Percentiles rank a stretch among this genome's conserved stretches.
These are phyloP conservation scores for Drosophila sturtevanti DNA, from an alignment of 1,140 invertebrate species.

Conservation along the genomic window DNA sequence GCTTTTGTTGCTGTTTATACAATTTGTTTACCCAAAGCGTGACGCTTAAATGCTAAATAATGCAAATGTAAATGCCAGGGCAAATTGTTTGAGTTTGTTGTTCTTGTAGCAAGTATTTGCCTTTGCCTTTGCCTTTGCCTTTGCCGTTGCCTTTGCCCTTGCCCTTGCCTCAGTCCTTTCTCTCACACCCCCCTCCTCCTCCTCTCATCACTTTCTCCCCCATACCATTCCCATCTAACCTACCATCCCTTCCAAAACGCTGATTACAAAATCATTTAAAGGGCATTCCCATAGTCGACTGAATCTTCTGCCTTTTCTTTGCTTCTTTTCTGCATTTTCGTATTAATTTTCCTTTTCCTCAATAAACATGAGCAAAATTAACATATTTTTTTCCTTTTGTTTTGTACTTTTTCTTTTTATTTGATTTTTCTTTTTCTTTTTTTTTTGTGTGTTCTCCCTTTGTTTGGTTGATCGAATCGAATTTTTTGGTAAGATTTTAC, in stretches of 20 bases:
- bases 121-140: constrained; percentile 1
- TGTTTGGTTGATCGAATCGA: constrained; percentile 66
- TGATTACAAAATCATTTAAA: constrained; percentile 36
- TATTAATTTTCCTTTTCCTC: constrained; percentile 62
- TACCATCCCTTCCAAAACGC: neutral
- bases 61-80: constrained; percentile 72
- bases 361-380: constrained; percentile 74
- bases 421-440: constrained; percentile 33
- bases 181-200: neutral
- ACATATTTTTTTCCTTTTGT: constrained; percentile 55
- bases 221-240: neutral
- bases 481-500: constrained; percentile 37
- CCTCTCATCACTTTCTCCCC: no score
- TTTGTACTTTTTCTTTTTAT: constrained; percentile 25
- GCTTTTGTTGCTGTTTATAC: constrained; percentile 61
- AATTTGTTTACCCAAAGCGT: constrained; percentile 80
- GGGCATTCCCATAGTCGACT: constrained; percentile 36
- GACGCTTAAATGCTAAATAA: constrained; percentile 81
- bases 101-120: constrained; percentile 20
- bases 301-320: constrained; percentile 28
- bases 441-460: constrained; percentile 7
- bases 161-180: neutral
- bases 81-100: constrained; percentile 61
- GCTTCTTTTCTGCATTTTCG: constrained; percentile 32
- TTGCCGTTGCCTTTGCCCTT: neutral